phyloP scores from a whole-genome alignment of 2,888 invertebrate genomes.

The Heliconius aoede region DNA sequence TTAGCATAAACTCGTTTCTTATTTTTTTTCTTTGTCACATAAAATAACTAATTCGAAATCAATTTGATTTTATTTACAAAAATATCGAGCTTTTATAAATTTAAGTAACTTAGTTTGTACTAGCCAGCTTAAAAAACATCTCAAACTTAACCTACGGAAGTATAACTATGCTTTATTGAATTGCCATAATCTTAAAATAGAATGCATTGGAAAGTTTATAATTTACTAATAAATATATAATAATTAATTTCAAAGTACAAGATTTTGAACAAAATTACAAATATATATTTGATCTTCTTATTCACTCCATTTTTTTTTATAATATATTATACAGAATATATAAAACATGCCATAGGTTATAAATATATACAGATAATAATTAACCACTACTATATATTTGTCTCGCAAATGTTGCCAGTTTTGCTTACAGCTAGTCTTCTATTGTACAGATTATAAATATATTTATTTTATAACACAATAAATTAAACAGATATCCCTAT shows the following conservation, averaged over 20 bases:
- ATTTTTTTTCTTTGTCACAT: too few relatives aligned
- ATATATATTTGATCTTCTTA: background rate
- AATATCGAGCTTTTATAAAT: background rate
- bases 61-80: background rate
- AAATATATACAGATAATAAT: constrained; percentile 9
- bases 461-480: constrained; percentile 16
- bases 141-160: background rate
- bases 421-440: constrained; percentile 33
- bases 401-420: constrained; percentile 39
- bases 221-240: constrained; percentile 13
- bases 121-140: background rate
- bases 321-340: background rate
- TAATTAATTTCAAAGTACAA: constrained; percentile 6
- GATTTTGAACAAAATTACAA: background rate
- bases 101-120: background rate
- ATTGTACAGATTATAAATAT: constrained; percentile 12
- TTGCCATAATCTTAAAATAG: constrained; percentile 7
- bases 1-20: too few relatives aligned
- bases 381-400: constrained; percentile 16
- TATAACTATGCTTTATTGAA: background rate
- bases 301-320: background rate
- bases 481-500: constrained; percentile 1
- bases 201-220: constrained; percentile 2
- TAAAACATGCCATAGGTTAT: background rate
- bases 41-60: too few relatives aligned